These are phyloP conservation scores for Agrotis exclamationis DNA, from an alignment of 2,888 invertebrate species.

Conservation along the genomic window DNA sequence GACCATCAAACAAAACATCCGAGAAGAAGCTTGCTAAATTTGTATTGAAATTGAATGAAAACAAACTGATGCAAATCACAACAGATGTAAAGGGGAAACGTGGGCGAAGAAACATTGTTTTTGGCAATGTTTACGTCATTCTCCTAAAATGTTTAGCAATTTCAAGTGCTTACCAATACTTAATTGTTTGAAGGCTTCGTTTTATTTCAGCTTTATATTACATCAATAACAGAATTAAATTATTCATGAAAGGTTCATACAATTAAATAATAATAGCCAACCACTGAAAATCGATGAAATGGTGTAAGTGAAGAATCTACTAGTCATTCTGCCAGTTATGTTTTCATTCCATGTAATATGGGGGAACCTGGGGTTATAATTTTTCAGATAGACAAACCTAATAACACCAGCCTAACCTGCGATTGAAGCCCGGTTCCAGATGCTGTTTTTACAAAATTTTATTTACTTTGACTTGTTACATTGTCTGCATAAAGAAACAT, in stretches of 20 bases:
- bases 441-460: no score
- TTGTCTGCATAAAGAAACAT: no score
- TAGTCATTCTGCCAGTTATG: no score
- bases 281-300: not conserved
- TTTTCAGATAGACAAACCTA: no score
- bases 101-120: constrained; percentile 46
- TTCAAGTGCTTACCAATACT: constrained; percentile 6
- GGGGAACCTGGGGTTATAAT: no score
- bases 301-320: not conserved
- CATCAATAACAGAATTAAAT: not conserved
- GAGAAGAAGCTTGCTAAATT: constrained; percentile 29
- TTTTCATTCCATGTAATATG: no score
- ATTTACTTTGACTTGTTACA: no score
- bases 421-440: no score
- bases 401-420: no score
- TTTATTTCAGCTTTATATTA: constrained; percentile 6
- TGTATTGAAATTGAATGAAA: constrained; percentile 54
- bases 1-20: constrained; percentile 7
- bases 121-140: constrained; percentile 55
- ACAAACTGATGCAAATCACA: constrained; percentile 43
- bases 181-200: not conserved
- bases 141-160: constrained; percentile 31
- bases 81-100: constrained; percentile 36
- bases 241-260: not conserved
- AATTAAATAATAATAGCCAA: constrained; percentile 2